phyloP scores from a whole-genome alignment of 2,113 vertebrate species.

The Brachionichthys hirsutus region DNA sequence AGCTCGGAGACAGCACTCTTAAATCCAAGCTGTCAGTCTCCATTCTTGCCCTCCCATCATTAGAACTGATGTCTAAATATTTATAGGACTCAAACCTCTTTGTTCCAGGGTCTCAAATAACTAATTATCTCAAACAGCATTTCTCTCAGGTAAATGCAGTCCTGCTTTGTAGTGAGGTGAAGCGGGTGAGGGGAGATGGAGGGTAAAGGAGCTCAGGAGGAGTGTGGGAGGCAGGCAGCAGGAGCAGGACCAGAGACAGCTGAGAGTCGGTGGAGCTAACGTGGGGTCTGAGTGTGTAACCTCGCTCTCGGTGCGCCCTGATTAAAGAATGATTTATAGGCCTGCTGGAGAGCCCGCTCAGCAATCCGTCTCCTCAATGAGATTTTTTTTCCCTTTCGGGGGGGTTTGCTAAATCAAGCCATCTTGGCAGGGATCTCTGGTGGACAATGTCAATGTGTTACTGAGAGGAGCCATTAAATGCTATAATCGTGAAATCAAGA shows the following conservation, averaged over 20 bases:
- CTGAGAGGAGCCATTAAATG: conserved; percentile 67
- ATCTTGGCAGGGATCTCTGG: conserved; percentile 68
- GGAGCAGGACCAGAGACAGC: conserved; percentile 57
- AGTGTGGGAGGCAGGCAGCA: conserved; percentile 38
- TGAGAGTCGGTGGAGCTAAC: conserved; percentile 73
- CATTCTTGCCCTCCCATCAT: no score
- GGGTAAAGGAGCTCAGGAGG: conserved; percentile 38
- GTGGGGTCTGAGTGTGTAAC: conserved; percentile 69
- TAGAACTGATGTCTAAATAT: not conserved
- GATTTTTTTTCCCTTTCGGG: conserved; percentile 70
- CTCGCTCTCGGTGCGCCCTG: conserved; percentile 74
- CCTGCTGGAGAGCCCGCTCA: conserved; percentile 71
- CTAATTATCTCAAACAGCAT: not conserved
- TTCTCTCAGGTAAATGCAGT: conserved; percentile 5
- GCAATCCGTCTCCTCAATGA: conserved; percentile 79
- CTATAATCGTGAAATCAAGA: conserved; percentile 55
- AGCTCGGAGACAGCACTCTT: no score
- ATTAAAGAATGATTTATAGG: conserved; percentile 88
- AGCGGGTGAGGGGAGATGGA: conserved; percentile 31
- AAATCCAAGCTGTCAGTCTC: no score
- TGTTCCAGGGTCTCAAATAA: conserved; percentile 1
- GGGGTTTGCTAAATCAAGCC: conserved; percentile 81
- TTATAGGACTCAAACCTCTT: not conserved
- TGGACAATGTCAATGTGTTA: conserved; percentile 76
- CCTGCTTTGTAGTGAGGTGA: conserved; percentile 24